Base-by-base conservation (phyloP, 2,888 invertebrate genomes). In the Tyria jacobaeae region DNA sequence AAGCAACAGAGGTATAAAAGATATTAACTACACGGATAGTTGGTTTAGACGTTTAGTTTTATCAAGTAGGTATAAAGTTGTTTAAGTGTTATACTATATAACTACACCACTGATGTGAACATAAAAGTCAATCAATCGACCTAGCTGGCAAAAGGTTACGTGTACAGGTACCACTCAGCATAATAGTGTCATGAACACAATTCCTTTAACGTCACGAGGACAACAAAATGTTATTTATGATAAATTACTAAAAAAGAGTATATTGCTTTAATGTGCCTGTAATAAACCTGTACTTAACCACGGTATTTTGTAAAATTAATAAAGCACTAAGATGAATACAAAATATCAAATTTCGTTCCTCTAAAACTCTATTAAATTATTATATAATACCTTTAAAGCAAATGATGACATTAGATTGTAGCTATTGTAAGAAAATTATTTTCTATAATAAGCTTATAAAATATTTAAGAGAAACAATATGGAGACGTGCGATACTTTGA, bases 401-500 rank as follows among this genome's bases (percentile, higher is more conserved):
- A n/a, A n/a, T n/a, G n/a, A n/a, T n/a, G n/a, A n/a, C n/a, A n/a
- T n/a, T n/a, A n/a, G n/a, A n/a, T n/a, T n/a, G n/a, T n/a, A 17
- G 9, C 7, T 21, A 17, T 34, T 31, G 50, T 37, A 37, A 41
- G n/a, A 41, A 14, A 41, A 27, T 31, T 27, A n/a, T 41, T 17
- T 31, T 54, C 12, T 37, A 39, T 3, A 47, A 49, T 37, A 27
- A 49, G 15, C 7, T 27, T 14, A 17, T 9, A 37, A 49, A 57
- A 15, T 51, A 51, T 58, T 31, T 17, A 24, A 5, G 24, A 1
- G 41, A 50, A 58, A 51, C 57, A 51, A 31, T 51, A 44, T 12
- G 21, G 58, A 53, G 47, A 58, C 54, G 57, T 61, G 60, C 53
- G 60, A 64, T 64, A 57, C 58, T 66, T 70, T 64, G 67, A 68